Evolutionary conservation across 2,113 vertebrate genomes (phyloP).

Genomic region (Myiagra hebetior): DNA sequence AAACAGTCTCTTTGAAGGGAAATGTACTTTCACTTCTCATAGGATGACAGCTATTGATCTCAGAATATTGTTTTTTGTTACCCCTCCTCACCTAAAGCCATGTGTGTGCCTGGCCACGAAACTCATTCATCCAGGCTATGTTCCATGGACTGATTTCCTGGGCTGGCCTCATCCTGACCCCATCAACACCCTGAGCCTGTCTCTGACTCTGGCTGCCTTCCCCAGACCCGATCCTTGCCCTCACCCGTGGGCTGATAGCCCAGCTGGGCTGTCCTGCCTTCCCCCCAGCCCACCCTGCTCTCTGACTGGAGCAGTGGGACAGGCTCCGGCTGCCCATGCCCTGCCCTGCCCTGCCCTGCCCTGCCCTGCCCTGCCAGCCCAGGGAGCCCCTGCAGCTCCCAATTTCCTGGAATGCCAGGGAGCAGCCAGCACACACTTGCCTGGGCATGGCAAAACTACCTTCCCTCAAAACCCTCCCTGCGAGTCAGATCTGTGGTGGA

Average conservation of each 20-base stretch:
- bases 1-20: background rate
- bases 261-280: background rate
- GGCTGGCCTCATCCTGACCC: background rate
- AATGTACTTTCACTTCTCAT: background rate
- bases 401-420: background rate
- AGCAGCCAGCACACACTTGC: background rate
- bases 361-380: background rate
- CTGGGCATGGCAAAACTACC: background rate
- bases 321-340: background rate
- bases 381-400: background rate
- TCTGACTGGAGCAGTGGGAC: background rate
- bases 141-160: background rate
- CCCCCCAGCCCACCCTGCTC: background rate
- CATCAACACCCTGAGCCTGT: background rate
- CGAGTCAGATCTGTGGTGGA: background rate
- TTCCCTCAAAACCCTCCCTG: background rate
- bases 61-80: background rate
- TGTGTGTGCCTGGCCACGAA: fast-evolving
- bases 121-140: fast-evolving
- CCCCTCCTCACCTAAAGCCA: background rate
- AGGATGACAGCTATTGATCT: background rate
- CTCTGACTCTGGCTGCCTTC: background rate
- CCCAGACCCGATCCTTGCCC: background rate
- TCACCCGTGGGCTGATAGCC: too few species aligned
- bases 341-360: background rate